Evolutionary conservation across 2,888 invertebrate species (phyloP), one percentile per base, ranked within the genome.

Genomic region (Argyresthia goedartella): DNA sequence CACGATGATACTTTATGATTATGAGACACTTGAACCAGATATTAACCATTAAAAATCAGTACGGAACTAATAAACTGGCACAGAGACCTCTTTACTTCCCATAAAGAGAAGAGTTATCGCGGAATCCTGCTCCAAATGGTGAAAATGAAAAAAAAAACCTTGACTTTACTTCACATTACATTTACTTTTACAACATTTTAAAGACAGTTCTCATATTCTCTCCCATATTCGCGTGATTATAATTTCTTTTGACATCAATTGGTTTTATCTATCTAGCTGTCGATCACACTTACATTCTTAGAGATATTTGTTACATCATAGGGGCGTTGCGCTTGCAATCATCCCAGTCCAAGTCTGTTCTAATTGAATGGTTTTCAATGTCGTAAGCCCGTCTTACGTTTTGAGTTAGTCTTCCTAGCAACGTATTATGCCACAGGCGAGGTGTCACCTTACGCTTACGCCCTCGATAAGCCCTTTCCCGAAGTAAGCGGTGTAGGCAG

Each of bases 371-470:
- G 56, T 46, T 55, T 58, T 55, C 49, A 43, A 55, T 48, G 36
- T 36, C 14, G 48, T 48, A 35, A 35, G 14, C 48, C 36, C 36
- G 35, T 48, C 48, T 36, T 33, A 16, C 3, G 45, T 45, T 25
- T 10, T 45, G 16, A 16, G 25, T 25, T 25, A 25, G 25, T n/a
- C 46, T 33, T 13, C 36, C 48, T 50, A 50, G 16, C 25, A 33
- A 36, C 65, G 69, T 62, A 67, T 66, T 66, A 68, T 71, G 75
- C 75, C 77, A 71, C 77, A 76, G 73, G 69, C 76, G 67, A 64
- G 77, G 85, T 82, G 79, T 86, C 81, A 70, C 73, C 72, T 85
- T 84, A 73, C 85, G 74, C 72, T 85, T 84, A 73, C 85, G 74
- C 72, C 73, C 73, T 67, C 76, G 73, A 78, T 81, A 76, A 67